These are phyloP conservation scores for Antechinus flavipes DNA, from an alignment of 2,113 vertebrate genomes.

Conservation along the genomic window DNA sequence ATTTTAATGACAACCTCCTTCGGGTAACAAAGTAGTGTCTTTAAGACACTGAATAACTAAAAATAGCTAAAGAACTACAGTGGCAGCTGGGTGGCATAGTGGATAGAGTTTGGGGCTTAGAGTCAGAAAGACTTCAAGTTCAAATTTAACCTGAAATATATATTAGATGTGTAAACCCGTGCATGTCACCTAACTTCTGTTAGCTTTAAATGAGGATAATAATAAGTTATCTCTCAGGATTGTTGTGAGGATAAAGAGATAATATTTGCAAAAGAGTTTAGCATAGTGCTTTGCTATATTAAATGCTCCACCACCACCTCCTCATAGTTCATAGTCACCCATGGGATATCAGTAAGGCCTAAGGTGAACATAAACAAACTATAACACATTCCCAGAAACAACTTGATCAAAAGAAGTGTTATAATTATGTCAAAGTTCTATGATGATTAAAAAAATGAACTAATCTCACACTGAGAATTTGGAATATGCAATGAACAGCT, in stretches of 20 bases:
- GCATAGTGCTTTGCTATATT: not conserved
- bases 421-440: not conserved
- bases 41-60: not conserved
- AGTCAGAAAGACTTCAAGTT: not conserved
- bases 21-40: not conserved
- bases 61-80: not conserved
- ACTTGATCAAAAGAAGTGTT: not conserved
- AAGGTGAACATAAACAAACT: not conserved
- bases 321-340: not conserved
- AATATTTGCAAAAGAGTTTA: not conserved
- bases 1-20: not conserved
- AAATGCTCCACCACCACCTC: not conserved
- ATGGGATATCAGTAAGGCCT: not conserved
- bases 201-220: not conserved
- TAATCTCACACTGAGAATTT: not conserved
- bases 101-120: not conserved
- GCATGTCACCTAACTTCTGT: not conserved
- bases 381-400: not conserved
- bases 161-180: not conserved
- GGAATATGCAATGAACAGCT: not conserved
- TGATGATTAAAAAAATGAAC: not conserved
- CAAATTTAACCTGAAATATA: not conserved
- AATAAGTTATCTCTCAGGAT: not conserved
- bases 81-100: not conserved
- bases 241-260: not conserved